Conservation (phyloP, 2,888 invertebrate genomes). For the Stegophylla sp. region DNA sequence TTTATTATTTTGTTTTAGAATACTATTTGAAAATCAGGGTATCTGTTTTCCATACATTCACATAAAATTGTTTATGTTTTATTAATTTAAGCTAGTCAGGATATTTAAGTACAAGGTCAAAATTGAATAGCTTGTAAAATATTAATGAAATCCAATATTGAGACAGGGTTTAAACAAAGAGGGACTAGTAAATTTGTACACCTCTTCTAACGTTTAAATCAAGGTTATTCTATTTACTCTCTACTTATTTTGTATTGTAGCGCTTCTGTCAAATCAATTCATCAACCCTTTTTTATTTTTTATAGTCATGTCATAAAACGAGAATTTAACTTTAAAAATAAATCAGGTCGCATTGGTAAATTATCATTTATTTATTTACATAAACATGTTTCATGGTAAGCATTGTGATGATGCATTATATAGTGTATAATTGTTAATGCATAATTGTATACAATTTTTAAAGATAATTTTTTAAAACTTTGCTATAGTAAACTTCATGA, state of each 20-base stretch:
- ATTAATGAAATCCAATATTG: slow-evolving; percentile 46
- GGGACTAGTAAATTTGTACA: slow-evolving; percentile 40
- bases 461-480: neutral
- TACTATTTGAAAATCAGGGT: slow-evolving; percentile 22
- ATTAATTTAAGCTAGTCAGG: slow-evolving; percentile 35
- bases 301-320: neutral
- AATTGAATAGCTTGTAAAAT: slow-evolving; percentile 11
- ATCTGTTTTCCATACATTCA: neutral
- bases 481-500: neutral
- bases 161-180: slow-evolving; percentile 21
- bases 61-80: slow-evolving; percentile 5
- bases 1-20: slow-evolving; percentile 16
- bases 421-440: neutral
- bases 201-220: slow-evolving; percentile 42
- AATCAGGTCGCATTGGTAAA: slow-evolving; percentile 38
- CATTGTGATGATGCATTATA: neutral
- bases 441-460: neutral
- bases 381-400: neutral
- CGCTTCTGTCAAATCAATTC: slow-evolving; percentile 45
- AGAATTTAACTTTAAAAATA: slow-evolving; percentile 24
- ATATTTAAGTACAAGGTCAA: slow-evolving; percentile 36
- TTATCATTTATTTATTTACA: neutral
- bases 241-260: slow-evolving; percentile 30
- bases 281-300: neutral
- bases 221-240: slow-evolving; percentile 37